These are phyloP conservation scores for Anguilla marmorata DNA, from an alignment of 2,797 vertebrate species.

Conservation along the genomic window DNA sequence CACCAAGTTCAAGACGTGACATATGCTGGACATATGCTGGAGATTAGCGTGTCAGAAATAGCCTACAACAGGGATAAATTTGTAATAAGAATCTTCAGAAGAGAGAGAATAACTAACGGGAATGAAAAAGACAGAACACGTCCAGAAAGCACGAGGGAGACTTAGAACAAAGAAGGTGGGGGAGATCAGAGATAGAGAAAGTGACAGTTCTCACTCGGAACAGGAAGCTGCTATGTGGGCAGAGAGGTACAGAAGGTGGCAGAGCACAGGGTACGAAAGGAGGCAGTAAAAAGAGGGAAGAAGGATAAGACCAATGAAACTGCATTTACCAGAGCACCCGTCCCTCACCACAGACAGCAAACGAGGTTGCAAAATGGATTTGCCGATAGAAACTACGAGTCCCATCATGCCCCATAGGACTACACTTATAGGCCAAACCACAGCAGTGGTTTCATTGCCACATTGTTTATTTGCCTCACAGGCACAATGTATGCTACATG, in stretches of 20 bases:
- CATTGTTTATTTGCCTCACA: not conserved
- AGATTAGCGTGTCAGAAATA: not conserved
- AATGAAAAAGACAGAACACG: not conserved
- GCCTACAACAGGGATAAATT: not conserved
- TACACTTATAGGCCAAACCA: not conserved
- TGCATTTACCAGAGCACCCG: not conserved
- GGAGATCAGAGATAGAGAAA: not conserved
- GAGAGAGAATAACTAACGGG: not conserved
- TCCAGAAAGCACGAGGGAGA: not conserved
- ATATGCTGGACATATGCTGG: no score
- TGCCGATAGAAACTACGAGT: not conserved
- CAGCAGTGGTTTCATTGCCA: not conserved
- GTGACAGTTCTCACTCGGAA: not conserved
- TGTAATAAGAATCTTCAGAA: not conserved
- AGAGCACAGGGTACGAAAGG: not conserved
- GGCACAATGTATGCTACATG: not conserved
- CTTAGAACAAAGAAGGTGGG: not conserved
- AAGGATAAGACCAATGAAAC: not conserved
- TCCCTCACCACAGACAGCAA: not conserved
- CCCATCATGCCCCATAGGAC: not conserved
- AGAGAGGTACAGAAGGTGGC: not conserved
- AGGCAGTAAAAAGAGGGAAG: not conserved
- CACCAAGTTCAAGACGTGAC: not conserved
- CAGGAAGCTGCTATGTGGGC: conserved; percentile 11
- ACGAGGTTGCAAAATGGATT: not conserved